These are phyloP conservation scores for Drosophila cracens DNA, from an alignment of 2,888 invertebrate species.

Conservation along the genomic window DNA sequence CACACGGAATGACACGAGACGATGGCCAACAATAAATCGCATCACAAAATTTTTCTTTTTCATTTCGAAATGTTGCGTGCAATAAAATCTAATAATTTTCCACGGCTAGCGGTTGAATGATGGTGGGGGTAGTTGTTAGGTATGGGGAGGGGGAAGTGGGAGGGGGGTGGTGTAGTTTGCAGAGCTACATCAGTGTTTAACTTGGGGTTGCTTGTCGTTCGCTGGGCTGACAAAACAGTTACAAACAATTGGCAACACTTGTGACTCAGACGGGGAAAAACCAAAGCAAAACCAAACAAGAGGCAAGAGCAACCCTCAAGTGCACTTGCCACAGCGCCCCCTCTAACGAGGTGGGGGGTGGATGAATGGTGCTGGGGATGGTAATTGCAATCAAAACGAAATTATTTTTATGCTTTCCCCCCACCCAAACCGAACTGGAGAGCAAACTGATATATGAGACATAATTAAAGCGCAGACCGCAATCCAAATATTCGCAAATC, in stretches of 20 bases:
- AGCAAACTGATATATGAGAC: constrained; percentile 83
- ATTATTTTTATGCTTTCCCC: constrained; percentile 78
- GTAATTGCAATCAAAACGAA: constrained; percentile 84
- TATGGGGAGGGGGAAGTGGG: background rate
- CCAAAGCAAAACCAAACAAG: constrained; percentile 13
- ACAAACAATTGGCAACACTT: constrained; percentile 80
- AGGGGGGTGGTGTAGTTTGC: constrained; percentile 27
- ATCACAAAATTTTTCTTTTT: constrained; percentile 69
- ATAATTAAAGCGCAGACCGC: constrained; percentile 82
- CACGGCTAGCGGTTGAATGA: constrained; percentile 19
- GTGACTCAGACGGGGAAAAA: constrained; percentile 55
- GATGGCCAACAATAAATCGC: constrained; percentile 70
- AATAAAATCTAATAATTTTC: constrained; percentile 77
- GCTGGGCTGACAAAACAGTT: constrained; percentile 65
- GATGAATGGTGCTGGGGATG: constrained; percentile 38
- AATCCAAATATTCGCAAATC: constrained; percentile 65
- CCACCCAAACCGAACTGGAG: constrained; percentile 31
- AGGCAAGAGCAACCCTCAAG: constrained; percentile 61
- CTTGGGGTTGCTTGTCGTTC: constrained; percentile 49
- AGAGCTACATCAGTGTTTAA: constrained; percentile 35
- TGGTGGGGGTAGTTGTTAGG: background rate
- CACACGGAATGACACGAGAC: constrained; percentile 32
- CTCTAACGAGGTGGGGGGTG: background rate
- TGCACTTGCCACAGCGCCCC: constrained; percentile 59
- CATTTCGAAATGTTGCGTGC: constrained; percentile 61